Percentiles rank a stretch among this genome's conserved stretches.
Conservation (phyloP, 2,797 vertebrate genomes). For the Silurus aristotelis region DNA sequence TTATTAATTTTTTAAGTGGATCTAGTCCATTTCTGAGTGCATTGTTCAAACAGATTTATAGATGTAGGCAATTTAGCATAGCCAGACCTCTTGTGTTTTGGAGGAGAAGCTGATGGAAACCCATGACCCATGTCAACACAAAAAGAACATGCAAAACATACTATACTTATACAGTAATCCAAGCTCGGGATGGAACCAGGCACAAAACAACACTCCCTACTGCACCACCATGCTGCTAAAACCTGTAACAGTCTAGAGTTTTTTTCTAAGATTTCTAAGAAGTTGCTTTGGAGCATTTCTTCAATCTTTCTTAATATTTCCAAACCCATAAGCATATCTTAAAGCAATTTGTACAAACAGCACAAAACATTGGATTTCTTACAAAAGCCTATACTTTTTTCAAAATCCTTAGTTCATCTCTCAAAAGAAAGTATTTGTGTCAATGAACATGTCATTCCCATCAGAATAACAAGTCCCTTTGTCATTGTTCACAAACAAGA, state of each 20-base stretch:
- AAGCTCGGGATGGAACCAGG: background rate
- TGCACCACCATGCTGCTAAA: background rate
- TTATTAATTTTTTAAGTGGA: background rate
- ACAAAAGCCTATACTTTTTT: too few relatives aligned
- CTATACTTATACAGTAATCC: background rate
- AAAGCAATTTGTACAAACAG: too few relatives aligned
- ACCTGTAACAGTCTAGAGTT: background rate
- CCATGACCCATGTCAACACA: background rate
- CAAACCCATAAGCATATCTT: too few relatives aligned
- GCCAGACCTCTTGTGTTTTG: background rate
- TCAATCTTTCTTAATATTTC: too few relatives aligned
- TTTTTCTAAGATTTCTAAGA: background rate
- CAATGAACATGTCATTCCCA: too few relatives aligned
- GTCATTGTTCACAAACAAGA: too few relatives aligned
- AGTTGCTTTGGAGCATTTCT: background rate
- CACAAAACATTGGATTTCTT: too few relatives aligned
- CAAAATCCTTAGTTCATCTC: too few relatives aligned
- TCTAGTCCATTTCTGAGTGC: background rate
- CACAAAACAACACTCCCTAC: background rate
- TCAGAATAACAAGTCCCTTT: too few relatives aligned
- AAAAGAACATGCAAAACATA: background rate
- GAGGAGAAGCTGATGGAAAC: too few relatives aligned
- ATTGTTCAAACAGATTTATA: conserved; percentile 4
- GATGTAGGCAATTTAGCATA: background rate
- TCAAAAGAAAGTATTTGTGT: too few relatives aligned